Percentiles rank a stretch among this genome's conserved stretches.
These are phyloP conservation scores for Cydia strobilella DNA, from an alignment of 1,140 invertebrate species.

Conservation along the genomic window DNA sequence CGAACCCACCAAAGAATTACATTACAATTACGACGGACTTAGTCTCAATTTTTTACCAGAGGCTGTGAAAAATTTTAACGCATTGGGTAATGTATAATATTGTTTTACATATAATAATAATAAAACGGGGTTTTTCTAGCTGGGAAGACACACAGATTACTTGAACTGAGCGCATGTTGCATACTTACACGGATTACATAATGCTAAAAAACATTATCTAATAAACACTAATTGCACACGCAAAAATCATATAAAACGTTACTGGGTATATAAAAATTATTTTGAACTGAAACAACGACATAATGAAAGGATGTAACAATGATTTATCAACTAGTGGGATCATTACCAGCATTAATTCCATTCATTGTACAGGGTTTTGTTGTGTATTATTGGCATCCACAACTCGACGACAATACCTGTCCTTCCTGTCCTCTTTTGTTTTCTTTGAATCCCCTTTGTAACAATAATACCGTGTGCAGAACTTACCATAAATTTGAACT, in stretches of 20 bases:
- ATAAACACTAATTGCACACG: not conserved
- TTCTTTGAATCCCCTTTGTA: constrained; percentile 15
- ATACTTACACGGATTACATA: constrained; percentile 9
- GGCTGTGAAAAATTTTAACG: constrained; percentile 54
- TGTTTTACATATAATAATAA: constrained; percentile 48
- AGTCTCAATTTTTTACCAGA: constrained; percentile 63
- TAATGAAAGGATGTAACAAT: not conserved
- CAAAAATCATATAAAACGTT: not conserved
- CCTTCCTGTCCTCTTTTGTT: constrained; percentile 38
- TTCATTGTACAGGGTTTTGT: constrained; percentile 2
- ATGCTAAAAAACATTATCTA: not conserved
- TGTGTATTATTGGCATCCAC: constrained; percentile 21
- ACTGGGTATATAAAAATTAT: not conserved
- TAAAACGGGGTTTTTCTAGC: constrained; percentile 42
- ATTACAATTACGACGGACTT: constrained; percentile 64
- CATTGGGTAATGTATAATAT: constrained; percentile 70
- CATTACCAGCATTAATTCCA: constrained; percentile 24
- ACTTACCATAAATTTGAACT: constrained; percentile 39
- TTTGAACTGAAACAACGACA: not conserved
- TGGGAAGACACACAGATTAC: constrained; percentile 76
- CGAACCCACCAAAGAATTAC: constrained; percentile 69
- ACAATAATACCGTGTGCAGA: constrained; percentile 15
- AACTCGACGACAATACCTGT: constrained; percentile 24
- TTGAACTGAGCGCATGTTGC: constrained; percentile 58
- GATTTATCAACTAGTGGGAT: constrained; percentile 22